Evolutionary conservation across 2,888 invertebrate species (phyloP).

Genomic region (Belgica antarctica): DNA sequence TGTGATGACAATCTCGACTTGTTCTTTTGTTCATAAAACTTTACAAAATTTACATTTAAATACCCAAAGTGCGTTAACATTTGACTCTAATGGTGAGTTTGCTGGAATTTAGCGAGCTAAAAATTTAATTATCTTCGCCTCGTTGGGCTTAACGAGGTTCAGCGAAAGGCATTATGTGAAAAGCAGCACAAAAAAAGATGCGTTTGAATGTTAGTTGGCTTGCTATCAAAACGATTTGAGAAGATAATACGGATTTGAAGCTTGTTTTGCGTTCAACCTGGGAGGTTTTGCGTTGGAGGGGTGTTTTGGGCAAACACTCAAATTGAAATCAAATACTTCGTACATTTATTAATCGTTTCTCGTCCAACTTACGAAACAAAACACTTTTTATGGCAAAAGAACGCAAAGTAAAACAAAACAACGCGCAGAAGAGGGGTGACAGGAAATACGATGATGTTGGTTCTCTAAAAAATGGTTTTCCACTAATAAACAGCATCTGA

Average conservation of each 20-base stretch:
- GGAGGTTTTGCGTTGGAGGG: too few species aligned
- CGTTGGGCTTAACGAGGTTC: conserved; percentile 31
- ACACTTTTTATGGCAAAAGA: conserved; percentile 14
- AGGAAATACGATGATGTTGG: conserved; percentile 16
- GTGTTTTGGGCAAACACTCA: not conserved
- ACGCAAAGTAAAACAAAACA: too few species aligned
- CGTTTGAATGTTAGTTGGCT: not conserved
- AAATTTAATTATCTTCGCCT: conserved; percentile 40
- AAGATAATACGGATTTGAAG: too few species aligned
- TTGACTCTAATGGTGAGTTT: not conserved
- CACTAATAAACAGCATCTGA: conserved; percentile 6
- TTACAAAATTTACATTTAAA: conserved; percentile 10
- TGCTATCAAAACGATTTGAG: too few species aligned
- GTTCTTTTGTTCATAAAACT: not conserved
- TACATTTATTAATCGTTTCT: conserved; percentile 13
- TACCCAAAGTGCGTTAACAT: not conserved
- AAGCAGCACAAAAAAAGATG: not conserved
- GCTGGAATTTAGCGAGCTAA: conserved; percentile 7
- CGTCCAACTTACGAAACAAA: not conserved
- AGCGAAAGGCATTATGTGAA: not conserved
- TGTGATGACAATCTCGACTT: conserved; percentile 13
- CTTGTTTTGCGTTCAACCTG: too few species aligned
- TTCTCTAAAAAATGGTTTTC: not conserved
- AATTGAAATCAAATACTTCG: not conserved
- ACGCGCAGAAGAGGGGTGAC: conserved; percentile 15